Conservation (phyloP, 2,888 invertebrate genomes). For the Drosophila rellima region DNA sequence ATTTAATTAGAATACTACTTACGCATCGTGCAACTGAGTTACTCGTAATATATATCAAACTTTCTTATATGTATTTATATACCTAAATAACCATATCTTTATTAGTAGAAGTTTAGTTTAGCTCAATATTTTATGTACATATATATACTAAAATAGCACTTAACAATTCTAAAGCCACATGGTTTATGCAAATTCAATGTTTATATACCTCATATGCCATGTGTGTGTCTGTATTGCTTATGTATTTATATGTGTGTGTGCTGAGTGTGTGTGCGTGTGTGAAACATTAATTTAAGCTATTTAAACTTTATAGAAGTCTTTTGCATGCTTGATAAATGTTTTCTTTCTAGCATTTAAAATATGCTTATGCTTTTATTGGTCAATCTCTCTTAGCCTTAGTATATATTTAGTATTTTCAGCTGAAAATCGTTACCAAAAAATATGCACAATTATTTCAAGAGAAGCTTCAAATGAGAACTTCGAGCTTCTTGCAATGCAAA, state of each 20-base stretch:
- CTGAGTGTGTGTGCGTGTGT: constrained; percentile 20
- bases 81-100: not conserved
- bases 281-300: constrained; percentile 14
- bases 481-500: constrained; percentile 39
- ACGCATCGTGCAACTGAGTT: not conserved
- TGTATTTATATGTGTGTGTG: constrained; percentile 1
- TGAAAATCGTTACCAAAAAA: constrained; percentile 82
- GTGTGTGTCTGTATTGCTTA: constrained; percentile 20
- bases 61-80: not conserved
- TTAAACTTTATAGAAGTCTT: not conserved
- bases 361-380: constrained; percentile 2
- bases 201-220: constrained; percentile 25
- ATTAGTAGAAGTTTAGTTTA: constrained; percentile 7
- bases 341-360: constrained; percentile 1
- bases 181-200: constrained; percentile 81
- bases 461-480: constrained; percentile 36
- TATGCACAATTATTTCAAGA: constrained; percentile 79
- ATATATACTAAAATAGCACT: constrained; percentile 16
- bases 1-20: constrained; percentile 1
- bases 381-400: constrained; percentile 26
- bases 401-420: constrained; percentile 61
- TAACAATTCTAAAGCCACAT: constrained; percentile 51
- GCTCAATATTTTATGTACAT: constrained; percentile 20
- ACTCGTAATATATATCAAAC: not conserved
- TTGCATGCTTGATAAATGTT: constrained; percentile 2